A percentile compares a stretch with the other conserved stretches of the same genome.
Conservation (phyloP, 2,888 invertebrate genomes). For the Cenopis cana region DNA sequence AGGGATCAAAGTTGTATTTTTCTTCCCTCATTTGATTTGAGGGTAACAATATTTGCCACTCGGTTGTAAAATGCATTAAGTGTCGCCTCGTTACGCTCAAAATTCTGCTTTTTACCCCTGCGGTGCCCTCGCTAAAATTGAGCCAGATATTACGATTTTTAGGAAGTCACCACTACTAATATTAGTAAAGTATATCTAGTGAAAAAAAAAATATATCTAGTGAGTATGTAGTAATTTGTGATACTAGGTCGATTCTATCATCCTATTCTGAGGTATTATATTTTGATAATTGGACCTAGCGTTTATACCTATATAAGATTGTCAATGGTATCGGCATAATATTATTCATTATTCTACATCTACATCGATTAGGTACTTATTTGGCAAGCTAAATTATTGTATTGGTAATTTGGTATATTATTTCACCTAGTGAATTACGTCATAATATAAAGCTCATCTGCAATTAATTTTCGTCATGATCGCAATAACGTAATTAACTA, state of each 20-base stretch:
- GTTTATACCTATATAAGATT: conserved; percentile 6
- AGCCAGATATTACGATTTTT: neutral
- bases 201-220: too few species aligned
- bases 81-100: too few species aligned
- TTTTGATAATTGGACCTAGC: conserved; percentile 26
- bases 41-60: too few species aligned
- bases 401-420: conserved; percentile 4
- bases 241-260: conserved; percentile 33
- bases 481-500: conserved; percentile 15
- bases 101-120: too few species aligned
- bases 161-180: neutral
- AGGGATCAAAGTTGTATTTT: too few species aligned
- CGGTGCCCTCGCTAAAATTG: neutral
- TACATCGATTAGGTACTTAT: conserved; percentile 11
- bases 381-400: conserved; percentile 14
- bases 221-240: conserved; percentile 29
- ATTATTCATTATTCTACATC: conserved; percentile 14
- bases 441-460: conserved; percentile 6
- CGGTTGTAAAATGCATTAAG: too few species aligned
- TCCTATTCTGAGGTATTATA: conserved; percentile 9
- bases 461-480: neutral
- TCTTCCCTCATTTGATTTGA: too few species aligned
- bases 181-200: neutral
- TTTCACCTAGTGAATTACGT: conserved; percentile 7
- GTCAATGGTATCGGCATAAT: conserved; percentile 8